Conservation (phyloP, 1,140 invertebrate genomes). For the Drosophila sp. region DNA sequence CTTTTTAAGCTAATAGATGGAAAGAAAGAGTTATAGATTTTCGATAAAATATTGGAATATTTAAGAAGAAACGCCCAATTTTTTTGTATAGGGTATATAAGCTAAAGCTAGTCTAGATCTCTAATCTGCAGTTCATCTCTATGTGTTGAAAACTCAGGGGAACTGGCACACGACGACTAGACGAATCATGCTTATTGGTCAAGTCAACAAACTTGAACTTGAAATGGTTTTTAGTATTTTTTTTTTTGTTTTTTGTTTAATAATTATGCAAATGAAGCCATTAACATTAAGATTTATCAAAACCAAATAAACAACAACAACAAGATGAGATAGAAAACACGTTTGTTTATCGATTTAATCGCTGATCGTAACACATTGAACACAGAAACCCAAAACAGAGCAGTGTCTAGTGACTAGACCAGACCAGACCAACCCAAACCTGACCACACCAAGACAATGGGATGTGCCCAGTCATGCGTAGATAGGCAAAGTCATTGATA, state of each 20-base stretch:
- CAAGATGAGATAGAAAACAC: slow-evolving; percentile 8
- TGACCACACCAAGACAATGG: slow-evolving; percentile 39
- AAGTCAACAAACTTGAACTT: slow-evolving; percentile 72
- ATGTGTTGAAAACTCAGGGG: slow-evolving; percentile 14
- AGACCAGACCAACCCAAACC: not conserved
- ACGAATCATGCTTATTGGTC: slow-evolving; percentile 15
- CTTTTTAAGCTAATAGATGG: too few relatives aligned
- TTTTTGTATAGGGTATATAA: not conserved
- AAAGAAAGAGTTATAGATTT: too few relatives aligned
- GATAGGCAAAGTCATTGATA: slow-evolving; percentile 25
- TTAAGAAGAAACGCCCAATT: too few relatives aligned
- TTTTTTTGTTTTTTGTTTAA: slow-evolving; percentile 26
- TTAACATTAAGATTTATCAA: slow-evolving; percentile 18
- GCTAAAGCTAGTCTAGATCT: not conserved
- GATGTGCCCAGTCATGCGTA: slow-evolving; percentile 47
- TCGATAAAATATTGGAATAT: too few relatives aligned
- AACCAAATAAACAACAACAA: too few relatives aligned
- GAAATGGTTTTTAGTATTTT: slow-evolving; percentile 32
- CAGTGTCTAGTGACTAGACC: slow-evolving; percentile 1
- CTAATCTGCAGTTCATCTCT: not conserved
- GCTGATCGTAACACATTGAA: slow-evolving; percentile 42
- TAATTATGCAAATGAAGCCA: slow-evolving; percentile 45
- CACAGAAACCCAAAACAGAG: slow-evolving; percentile 2
- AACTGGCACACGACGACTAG: slow-evolving; percentile 46
- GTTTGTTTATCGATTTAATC: slow-evolving; percentile 34